Evolutionary conservation across 2,113 vertebrate genomes (phyloP).

Genomic region (Dermatemys mawii): DNA sequence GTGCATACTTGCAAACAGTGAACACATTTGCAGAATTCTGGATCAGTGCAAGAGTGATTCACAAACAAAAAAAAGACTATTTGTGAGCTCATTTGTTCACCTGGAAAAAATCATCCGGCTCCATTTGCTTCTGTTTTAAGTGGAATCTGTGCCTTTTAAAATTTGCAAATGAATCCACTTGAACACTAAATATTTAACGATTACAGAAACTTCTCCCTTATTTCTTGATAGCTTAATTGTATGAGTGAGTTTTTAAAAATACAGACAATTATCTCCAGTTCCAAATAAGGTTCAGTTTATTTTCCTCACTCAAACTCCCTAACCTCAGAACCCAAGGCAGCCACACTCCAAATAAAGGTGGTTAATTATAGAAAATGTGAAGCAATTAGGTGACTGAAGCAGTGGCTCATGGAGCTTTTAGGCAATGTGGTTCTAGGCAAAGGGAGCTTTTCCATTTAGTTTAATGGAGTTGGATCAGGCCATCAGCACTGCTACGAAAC

Average conservation of each 20-base stretch:
- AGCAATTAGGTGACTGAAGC: background rate
- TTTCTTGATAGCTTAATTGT: background rate
- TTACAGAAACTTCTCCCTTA: background rate
- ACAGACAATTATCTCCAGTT: background rate
- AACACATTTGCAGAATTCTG: rapidly evolving
- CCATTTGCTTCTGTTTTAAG: background rate
- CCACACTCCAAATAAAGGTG: background rate
- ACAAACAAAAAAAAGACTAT: background rate
- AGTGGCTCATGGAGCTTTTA: background rate
- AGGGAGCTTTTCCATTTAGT: background rate
- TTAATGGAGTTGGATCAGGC: rapidly evolving
- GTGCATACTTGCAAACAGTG: rapidly evolving
- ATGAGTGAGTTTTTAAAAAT: background rate
- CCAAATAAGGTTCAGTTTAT: background rate
- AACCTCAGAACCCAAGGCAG: background rate
- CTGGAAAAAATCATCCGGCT: rapidly evolving
- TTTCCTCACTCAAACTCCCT: background rate
- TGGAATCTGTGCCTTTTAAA: rapidly evolving
- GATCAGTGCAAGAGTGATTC: background rate
- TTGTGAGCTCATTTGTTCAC: background rate
- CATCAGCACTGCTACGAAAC: background rate
- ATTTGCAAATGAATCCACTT: background rate
- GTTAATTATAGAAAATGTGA: slow-evolving; percentile 14
- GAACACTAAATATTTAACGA: background rate
- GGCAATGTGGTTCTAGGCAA: background rate